Percentiles rank a stretch among this genome's conserved stretches.
Evolutionary conservation across 2,113 vertebrate genomes (phyloP).

Genomic region (Emberiza fucata): DNA sequence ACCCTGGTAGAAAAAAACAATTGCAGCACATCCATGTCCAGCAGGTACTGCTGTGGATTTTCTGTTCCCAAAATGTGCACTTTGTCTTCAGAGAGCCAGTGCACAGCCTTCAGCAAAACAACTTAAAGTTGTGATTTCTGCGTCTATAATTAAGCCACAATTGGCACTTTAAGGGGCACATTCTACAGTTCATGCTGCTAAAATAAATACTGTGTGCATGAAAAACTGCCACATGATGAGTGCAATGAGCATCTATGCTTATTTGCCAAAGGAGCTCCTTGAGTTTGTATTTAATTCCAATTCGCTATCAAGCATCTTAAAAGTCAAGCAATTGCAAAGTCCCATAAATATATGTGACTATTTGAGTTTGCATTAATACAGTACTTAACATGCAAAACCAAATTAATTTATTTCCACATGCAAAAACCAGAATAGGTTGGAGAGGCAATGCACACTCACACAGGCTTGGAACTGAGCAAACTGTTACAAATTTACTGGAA

Average conservation of each 20-base stretch:
- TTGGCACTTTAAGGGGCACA: neutral
- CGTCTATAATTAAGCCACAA: neutral
- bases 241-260: neutral
- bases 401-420: neutral
- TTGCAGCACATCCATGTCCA: neutral
- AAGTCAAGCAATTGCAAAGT: neutral
- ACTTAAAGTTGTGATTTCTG: neutral
- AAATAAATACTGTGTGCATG: neutral
- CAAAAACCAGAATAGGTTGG: neutral
- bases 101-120: neutral
- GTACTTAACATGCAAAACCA: neutral
- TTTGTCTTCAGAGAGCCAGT: neutral
- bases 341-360: neutral
- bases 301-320: neutral
- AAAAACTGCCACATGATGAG: neutral
- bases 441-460: neutral
- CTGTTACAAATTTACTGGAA: constrained; percentile 12
- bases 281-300: neutral
- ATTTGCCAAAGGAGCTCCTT: neutral
- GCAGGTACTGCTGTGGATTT: neutral
- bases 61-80: neutral
- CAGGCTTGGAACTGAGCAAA: neutral
- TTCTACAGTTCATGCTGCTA: neutral
- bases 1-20: neutral
- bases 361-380: neutral